Percentiles rank a stretch among this genome's conserved stretches.
Conservation (phyloP, 2,797 vertebrate species). For the Chromobotia macracanthus region DNA sequence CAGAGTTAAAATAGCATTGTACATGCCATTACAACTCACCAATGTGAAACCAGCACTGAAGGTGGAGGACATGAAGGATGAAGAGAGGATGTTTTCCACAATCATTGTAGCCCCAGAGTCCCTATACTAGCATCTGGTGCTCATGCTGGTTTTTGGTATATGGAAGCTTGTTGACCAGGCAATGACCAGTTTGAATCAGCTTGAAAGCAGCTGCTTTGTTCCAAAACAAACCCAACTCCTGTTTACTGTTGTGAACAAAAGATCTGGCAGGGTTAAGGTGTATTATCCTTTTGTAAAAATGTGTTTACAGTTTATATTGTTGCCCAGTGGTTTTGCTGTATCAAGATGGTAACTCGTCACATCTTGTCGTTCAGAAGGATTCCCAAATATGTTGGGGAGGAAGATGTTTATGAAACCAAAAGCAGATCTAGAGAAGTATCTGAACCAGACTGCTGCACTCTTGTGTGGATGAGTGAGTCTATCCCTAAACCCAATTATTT, state of each 20-base stretch:
- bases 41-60: neutral
- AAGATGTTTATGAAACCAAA: too few relatives aligned
- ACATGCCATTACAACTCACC: conserved; percentile 21
- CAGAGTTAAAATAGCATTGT: neutral
- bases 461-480: conserved; percentile 68
- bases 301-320: too few relatives aligned
- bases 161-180: too few relatives aligned
- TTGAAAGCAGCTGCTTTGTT: neutral
- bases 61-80: conserved; percentile 56
- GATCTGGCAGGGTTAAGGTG: too few relatives aligned
- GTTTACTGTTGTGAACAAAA: too few relatives aligned
- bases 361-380: conserved; percentile 59
- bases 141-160: neutral
- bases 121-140: neutral
- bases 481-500: neutral
- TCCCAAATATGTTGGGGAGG: neutral
- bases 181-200: neutral
- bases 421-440: too few relatives aligned
- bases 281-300: too few relatives aligned
- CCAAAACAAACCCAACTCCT: neutral
- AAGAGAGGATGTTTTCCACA: conserved; percentile 48
- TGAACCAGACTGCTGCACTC: conserved; percentile 57
- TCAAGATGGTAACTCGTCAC: neutral
- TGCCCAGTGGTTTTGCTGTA: neutral
- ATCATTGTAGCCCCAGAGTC: conserved; percentile 62